A percentile compares a stretch with the other conserved stretches of the same genome.
These are phyloP conservation scores for Setipinna tenuifilis DNA, from an alignment of 2,797 vertebrate genomes.

Conservation along the genomic window DNA sequence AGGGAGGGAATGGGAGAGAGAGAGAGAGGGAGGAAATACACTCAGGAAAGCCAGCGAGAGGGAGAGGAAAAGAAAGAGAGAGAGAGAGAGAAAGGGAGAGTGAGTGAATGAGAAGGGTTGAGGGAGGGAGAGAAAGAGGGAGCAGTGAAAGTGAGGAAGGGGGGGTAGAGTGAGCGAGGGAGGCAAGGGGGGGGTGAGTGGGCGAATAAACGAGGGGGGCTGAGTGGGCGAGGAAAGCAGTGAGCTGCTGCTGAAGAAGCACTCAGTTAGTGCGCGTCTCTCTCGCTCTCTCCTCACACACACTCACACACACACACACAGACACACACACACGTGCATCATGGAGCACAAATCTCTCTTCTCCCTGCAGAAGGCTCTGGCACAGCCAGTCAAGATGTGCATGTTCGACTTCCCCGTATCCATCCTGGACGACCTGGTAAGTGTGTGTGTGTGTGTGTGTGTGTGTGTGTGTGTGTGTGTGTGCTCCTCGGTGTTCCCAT, in stretches of 20 bases:
- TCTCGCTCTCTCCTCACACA: not conserved
- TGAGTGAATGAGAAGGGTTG: not conserved
- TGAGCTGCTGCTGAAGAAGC: not conserved
- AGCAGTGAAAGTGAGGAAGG: too few species aligned
- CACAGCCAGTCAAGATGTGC: constrained; percentile 85
- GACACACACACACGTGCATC: constrained; percentile 29
- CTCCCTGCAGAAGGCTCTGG: constrained; percentile 86
- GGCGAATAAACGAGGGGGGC: constrained; percentile 19
- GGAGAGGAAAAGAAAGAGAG: not conserved
- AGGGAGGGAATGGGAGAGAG: not conserved
- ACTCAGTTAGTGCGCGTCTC: not conserved
- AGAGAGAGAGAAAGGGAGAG: not conserved
- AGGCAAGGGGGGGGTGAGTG: constrained; percentile 12
- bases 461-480: not conserved
- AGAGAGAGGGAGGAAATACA: not conserved
- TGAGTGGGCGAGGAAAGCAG: not conserved
- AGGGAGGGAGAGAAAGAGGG: constrained; percentile 12
- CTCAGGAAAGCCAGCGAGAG: not conserved
- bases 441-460: constrained; percentile 51
- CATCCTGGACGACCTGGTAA: constrained; percentile 85
- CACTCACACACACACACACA: constrained; percentile 17
- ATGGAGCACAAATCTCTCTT: constrained; percentile 85
- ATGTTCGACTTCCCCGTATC: constrained; percentile 86
- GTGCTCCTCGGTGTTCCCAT: not conserved
- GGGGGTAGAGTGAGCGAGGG: too few species aligned